phyloP scores from a whole-genome alignment of 2,888 invertebrate genomes.

The Oscheius sp. region DNA sequence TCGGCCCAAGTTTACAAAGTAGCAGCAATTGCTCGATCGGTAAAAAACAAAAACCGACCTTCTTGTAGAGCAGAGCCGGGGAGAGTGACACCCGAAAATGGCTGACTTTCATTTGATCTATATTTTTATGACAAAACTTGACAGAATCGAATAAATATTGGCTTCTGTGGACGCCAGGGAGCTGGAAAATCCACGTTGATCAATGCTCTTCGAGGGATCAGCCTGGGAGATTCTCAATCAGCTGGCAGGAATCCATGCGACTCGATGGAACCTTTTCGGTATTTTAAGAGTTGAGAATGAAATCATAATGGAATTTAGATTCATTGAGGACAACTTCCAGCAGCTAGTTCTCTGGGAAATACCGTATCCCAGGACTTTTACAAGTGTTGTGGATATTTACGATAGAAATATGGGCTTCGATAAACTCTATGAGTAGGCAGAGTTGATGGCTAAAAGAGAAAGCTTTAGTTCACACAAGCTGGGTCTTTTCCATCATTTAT shows the following conservation, averaged over 20 bases:
- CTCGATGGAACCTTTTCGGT: constrained; percentile 56
- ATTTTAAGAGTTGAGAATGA: background rate
- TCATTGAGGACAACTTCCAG: constrained; percentile 52
- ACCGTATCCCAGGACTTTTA: constrained; percentile 51
- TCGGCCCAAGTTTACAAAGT: too few relatives aligned
- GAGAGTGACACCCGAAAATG: too few relatives aligned
- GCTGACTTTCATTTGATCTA: too few relatives aligned
- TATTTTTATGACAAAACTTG: too few relatives aligned
- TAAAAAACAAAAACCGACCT: too few relatives aligned
- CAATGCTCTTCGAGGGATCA: constrained; percentile 49
- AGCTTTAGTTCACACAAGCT: constrained; percentile 45
- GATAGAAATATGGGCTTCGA: constrained; percentile 57
- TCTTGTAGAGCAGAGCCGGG: too few relatives aligned
- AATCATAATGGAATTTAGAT: constrained; percentile 31
- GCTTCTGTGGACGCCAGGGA: constrained; percentile 49
- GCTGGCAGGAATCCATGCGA: constrained; percentile 49
- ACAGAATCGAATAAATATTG: constrained; percentile 51
- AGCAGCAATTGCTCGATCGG: too few relatives aligned
- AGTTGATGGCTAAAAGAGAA: background rate
- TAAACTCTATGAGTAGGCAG: constrained; percentile 52
- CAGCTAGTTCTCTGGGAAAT: constrained; percentile 55
- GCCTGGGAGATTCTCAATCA: constrained; percentile 45
- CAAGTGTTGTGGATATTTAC: constrained; percentile 45
- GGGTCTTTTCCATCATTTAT: constrained; percentile 45
- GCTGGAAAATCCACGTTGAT: constrained; percentile 55